Base-by-base conservation (phyloP, 2,888 invertebrate species). In the Cryptocheilus praepositus region DNA sequence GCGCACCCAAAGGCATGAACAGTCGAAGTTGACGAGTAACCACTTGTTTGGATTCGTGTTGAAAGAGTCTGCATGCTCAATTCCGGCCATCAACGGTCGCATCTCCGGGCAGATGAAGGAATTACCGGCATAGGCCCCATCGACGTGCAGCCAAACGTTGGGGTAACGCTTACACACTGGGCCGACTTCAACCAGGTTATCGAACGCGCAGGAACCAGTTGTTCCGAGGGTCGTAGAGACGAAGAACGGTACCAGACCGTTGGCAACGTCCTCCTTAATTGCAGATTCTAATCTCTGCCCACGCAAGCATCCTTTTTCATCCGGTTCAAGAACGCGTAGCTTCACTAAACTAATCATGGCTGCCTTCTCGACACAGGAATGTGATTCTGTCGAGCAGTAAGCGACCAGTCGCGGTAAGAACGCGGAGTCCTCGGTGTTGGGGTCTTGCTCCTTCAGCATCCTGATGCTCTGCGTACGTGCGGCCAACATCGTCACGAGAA, bases 21-120 rank as follows among this genome's bases (percentile, higher is more conserved):
- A 95, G 86, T 97, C 96, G 78, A 95, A 96, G 86, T 94, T 95
- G 3, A 95, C 94, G 64, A 96, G 89, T 84, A 97, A 89, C 93
- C 96, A 95, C 89, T 97, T 97, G 87, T 96, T 96, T 0, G 96
- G 95, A 86, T 97, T 97, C 11, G 95, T 94, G 86, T 96, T 96
- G 89, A 97, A 95, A 0, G 96, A 96, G 85, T 94, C 94, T 0
- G 95, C 96, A 85, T 93, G 92, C 89, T 95, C 92, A 28, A 94
- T 90, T 0, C 94, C 94, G 3, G 90, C 90, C 82, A 93, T 91
- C 54, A 92, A 89, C 0, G 91, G 90, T 69, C 94, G 91, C 87
- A 95, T 92, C 89, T 96, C 96, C 0, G 96, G 96, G 81, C 96
- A 94, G 69, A 97, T 95, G 83, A 97, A 94, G 0, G 95, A 93